Conservation (phyloP, 1,140 invertebrate species). For the Bombus huntii region DNA sequence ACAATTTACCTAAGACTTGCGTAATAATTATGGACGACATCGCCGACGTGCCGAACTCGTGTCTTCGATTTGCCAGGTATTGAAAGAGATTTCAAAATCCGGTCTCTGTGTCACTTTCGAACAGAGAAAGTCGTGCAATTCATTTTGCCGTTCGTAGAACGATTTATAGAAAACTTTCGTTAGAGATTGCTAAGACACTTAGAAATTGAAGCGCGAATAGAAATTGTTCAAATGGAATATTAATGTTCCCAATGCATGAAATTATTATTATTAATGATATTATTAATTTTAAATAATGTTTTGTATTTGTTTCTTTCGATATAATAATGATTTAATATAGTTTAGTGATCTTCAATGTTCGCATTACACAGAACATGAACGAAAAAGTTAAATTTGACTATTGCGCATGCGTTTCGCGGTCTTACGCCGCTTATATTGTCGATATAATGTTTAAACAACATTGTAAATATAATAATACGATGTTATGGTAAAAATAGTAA, state of each 20-base stretch:
- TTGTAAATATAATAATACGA: not conserved
- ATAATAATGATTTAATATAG: not conserved
- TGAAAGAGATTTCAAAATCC: slow-evolving; percentile 59
- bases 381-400: slow-evolving; percentile 25
- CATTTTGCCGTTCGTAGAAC: slow-evolving; percentile 21
- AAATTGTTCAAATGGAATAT: not conserved
- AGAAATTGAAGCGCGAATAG: slow-evolving; percentile 4
- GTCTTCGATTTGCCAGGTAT: slow-evolving; percentile 26
- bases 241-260: not conserved
- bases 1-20: slow-evolving; percentile 53
- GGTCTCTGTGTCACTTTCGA: slow-evolving; percentile 51
- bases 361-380: not conserved
- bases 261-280: too few relatives aligned
- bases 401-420: slow-evolving; percentile 26
- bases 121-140: slow-evolving; percentile 52
- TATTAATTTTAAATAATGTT: not conserved
- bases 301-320: not conserved
- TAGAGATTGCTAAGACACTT: not conserved
- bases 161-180: slow-evolving; percentile 52
- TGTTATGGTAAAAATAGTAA: not conserved
- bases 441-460: slow-evolving; percentile 22
- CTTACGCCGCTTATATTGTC: slow-evolving; percentile 20
- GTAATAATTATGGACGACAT: slow-evolving; percentile 33
- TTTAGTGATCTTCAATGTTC: too few relatives aligned
- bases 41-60: not conserved